Conservation (phyloP, 2,888 invertebrate species). For the Protonemura montana region DNA sequence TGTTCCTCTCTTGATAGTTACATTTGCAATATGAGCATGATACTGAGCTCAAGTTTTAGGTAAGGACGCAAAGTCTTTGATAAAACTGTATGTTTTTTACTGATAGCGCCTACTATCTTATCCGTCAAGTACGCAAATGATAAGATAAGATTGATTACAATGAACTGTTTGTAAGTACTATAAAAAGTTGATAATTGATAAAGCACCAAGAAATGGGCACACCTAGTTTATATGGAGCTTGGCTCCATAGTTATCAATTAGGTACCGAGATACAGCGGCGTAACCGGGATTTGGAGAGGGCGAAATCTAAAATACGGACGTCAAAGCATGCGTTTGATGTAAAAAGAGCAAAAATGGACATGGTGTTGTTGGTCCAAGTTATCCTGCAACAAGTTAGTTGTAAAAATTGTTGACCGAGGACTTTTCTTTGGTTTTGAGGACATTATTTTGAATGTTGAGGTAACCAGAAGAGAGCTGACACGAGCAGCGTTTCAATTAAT, state of each 20-base stretch:
- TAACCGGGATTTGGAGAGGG: too few relatives aligned
- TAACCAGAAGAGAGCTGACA: too few relatives aligned
- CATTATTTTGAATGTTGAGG: too few relatives aligned
- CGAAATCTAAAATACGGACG: too few relatives aligned
- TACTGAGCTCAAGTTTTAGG: constrained; percentile 12
- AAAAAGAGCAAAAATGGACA: too few relatives aligned
- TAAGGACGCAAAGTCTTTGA: background rate
- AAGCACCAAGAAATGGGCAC: constrained; percentile 18
- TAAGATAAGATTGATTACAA: constrained; percentile 39
- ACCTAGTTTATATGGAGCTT: constrained; percentile 15
- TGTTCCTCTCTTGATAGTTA: background rate
- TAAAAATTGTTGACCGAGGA: too few relatives aligned
- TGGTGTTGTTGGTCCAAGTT: too few relatives aligned
- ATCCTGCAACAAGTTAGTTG: too few relatives aligned
- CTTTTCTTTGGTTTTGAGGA: too few relatives aligned
- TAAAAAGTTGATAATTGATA: constrained; percentile 15
- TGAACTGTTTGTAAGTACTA: constrained; percentile 14
- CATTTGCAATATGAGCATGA: background rate
- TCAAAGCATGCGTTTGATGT: too few relatives aligned
- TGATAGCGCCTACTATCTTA: constrained; percentile 29
- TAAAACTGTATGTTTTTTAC: constrained; percentile 21
- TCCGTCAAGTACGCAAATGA: constrained; percentile 23
- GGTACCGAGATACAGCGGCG: too few relatives aligned
- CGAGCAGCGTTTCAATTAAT: too few relatives aligned
- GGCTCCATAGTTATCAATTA: background rate